A percentile compares a stretch with the other conserved stretches of the same genome.
phyloP scores from a whole-genome alignment of 2,113 vertebrate genomes.

The Tychaedon coryphoeus region DNA sequence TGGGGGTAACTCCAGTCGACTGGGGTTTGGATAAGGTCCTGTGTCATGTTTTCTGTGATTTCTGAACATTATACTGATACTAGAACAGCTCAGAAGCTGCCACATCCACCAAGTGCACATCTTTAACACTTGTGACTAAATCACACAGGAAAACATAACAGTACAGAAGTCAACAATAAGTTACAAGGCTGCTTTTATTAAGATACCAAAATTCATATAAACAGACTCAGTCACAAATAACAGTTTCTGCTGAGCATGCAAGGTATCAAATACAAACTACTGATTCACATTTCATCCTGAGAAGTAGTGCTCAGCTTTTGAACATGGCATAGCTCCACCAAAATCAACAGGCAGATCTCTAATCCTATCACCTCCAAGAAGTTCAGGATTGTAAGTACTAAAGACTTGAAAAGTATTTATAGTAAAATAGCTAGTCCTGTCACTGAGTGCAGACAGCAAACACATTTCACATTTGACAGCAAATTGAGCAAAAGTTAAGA shows the following conservation, averaged over 20 bases:
- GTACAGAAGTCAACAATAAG: background rate
- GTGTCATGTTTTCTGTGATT: background rate
- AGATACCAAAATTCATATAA: background rate
- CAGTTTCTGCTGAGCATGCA: background rate
- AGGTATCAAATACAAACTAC: background rate
- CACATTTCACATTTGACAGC: background rate
- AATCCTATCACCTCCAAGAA: background rate
- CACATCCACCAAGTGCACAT: background rate
- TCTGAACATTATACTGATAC: background rate
- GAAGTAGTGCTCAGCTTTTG: background rate
- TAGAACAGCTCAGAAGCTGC: background rate
- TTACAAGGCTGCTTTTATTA: conserved; percentile 42
- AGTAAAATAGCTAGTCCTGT: background rate
- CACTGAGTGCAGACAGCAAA: background rate
- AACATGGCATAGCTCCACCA: background rate
- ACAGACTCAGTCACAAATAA: background rate
- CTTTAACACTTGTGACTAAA: background rate
- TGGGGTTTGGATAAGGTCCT: background rate
- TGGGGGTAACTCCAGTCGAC: background rate
- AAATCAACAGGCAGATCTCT: background rate
- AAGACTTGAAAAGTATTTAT: background rate
- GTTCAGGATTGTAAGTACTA: background rate
- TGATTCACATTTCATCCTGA: background rate
- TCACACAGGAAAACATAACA: background rate
- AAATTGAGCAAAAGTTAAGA: background rate